Base-by-base conservation (phyloP, 1,140 invertebrate genomes). In the Lepidurus arcticus region DNA sequence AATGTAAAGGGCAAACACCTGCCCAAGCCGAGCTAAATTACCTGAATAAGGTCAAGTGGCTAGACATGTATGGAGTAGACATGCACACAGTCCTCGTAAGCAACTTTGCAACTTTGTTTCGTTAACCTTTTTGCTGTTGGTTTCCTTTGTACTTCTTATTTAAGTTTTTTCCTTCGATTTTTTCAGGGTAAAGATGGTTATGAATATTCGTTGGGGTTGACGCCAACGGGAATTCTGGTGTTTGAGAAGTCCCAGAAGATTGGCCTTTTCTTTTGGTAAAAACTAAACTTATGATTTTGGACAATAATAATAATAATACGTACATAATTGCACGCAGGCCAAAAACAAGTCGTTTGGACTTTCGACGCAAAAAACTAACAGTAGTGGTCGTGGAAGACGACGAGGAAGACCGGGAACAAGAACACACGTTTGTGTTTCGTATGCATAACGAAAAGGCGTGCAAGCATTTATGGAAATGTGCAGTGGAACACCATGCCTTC, bases 401-500 rank as follows among this genome's bases (percentile, higher is more conserved):
- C 84, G 96, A 98, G 82, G 93, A 95, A 84, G 94, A 94, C 0
- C 86, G 91, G 73, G 94, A 97, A 84, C 94, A 96, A 82, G 95
- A 97, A 83, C 94, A 97, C 83, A 96, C 94, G 1, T 97, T 97
- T 85, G 92, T 94, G 1, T 95, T 95, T 84, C 89, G 93, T 75
- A 85, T 99, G 76, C 91, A 93, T 65, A 98, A 97, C 84, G 96
- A 99, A 85, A 98, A 98, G 84, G 97, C 97, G 0, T 97, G 96
- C 84, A 99, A 99, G 86, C 97, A 99, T 86, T 86, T 99, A 79
- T 99, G 98, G 98, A 99, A 99, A 86, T 99, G 97, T 88, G 97
- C 97, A 26, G 94, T 99, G 0, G 98, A 99, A 85, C 96, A 99
- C 87, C 97, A 99, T 86, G 94, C 96, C 0, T 99, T 99, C 88